Base-by-base conservation (phyloP, 2,888 invertebrate genomes). In the Agrotis ipsilon region DNA sequence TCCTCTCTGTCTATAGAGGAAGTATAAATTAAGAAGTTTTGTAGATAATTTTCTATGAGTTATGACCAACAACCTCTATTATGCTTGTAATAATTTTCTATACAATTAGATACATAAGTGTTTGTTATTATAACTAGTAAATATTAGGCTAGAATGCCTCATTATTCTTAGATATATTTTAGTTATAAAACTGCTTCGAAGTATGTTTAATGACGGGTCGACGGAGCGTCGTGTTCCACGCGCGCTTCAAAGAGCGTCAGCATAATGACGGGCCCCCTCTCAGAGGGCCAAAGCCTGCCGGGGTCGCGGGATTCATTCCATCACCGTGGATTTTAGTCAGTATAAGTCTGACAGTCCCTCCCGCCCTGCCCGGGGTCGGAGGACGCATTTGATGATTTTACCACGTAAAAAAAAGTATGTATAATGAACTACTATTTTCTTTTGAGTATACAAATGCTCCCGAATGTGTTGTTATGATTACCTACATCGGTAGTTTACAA, bases 1-100 rank as follows among this genome's bases (percentile, higher is more conserved):
- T 81, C 86, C 64, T 78, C 81, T 81, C 58, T 80, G 62, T 81
- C 75, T 82, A 58, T 70, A 74, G 59, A 81, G 76, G 79, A 76
- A 78, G 75, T 75, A 78, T 78, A 81, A 73, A 82, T 85, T 81
- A 75, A 54, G 39, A 72, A 27, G 39, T 63, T 45, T 21, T 61
- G 46, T 54, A 72, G 39, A 71, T 71, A 48, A 65, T 55, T 66
- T 61, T 48, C 14, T 18, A 14, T 65, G 68, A 73, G 4, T 67
- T 54, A 77, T 71, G 19, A 21, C 39, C 19, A 21, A 19, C 24
- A n/a, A 32, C 4, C 6, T 57, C 16, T 58, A 11, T 62, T 19
- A 52, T 68, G n/a, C 19, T 65, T n/a, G 52, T 65, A 21, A 61
- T 45, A 21, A 18, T 65, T 58, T 58, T 49, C 14, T 54, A 2